Conservation (phyloP, 2,113 vertebrate species). For the Casuarius casuarius region DNA sequence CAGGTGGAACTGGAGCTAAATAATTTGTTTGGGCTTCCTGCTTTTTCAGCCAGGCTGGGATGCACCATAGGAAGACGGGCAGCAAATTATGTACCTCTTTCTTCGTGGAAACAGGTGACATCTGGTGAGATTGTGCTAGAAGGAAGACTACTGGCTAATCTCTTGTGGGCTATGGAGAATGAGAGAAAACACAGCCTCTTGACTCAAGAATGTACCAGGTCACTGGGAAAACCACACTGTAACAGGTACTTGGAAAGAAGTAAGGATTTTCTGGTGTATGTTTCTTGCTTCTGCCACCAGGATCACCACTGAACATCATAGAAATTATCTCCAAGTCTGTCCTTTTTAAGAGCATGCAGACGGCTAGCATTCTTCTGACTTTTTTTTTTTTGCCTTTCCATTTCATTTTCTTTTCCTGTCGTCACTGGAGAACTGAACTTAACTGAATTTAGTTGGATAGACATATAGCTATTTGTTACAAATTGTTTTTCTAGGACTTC, state of each 20-base stretch:
- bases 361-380: neutral
- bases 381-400: neutral
- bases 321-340: neutral
- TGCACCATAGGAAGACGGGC: neutral
- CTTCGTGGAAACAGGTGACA: neutral
- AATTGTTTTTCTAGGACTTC: too few species aligned
- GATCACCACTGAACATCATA: neutral
- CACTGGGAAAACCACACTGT: neutral
- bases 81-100: neutral
- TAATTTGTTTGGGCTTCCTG: neutral
- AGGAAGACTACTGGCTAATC: neutral
- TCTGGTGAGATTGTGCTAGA: neutral
- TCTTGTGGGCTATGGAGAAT: neutral
- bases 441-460: neutral
- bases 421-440: neutral
- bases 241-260: neutral
- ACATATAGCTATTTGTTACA: neutral
- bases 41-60: neutral
- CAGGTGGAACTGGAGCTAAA: fast-evolving
- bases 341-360: neutral
- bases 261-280: neutral
- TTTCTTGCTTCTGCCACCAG: neutral
- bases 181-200: neutral
- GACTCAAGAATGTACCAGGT: neutral
- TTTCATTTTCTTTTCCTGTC: neutral